Evolutionary conservation across 2,113 vertebrate genomes (phyloP).

Genomic region (Pluvialis apricaria): DNA sequence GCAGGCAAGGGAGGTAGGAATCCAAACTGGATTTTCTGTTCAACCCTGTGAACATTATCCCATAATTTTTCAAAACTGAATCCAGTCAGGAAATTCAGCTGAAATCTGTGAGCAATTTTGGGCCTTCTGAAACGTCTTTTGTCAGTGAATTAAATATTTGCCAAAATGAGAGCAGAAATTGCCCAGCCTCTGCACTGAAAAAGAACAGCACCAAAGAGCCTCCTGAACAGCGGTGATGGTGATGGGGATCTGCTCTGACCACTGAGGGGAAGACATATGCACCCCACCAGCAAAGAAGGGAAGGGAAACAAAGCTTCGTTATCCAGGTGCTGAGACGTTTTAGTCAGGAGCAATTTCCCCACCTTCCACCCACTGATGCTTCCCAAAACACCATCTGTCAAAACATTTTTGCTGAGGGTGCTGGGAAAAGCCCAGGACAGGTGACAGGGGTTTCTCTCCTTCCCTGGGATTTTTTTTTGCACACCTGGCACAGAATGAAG

Average conservation of each 20-base stretch:
- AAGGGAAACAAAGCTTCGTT: background rate
- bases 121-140: background rate
- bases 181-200: background rate
- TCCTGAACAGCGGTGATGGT: background rate
- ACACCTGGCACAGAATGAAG: background rate
- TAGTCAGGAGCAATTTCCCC: background rate
- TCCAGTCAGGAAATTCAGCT: background rate
- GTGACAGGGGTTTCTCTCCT: background rate
- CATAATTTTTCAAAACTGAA: background rate
- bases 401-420: background rate
- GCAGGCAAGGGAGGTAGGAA: background rate
- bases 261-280: background rate
- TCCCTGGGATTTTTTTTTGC: accelerated
- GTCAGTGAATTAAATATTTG: background rate
- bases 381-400: background rate
- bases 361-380: background rate
- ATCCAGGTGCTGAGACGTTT: background rate
- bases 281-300: background rate
- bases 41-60: background rate
- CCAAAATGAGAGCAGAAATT: background rate
- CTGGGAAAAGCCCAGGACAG: background rate
- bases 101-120: background rate
- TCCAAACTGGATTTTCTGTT: background rate
- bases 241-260: background rate
- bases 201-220: background rate